Evolutionary conservation across 92 coral and sea anemone genomes (phyloP), one percentile per base, ranked within the genome.

Genomic region (Parazoanthus atlanticus): DNA sequence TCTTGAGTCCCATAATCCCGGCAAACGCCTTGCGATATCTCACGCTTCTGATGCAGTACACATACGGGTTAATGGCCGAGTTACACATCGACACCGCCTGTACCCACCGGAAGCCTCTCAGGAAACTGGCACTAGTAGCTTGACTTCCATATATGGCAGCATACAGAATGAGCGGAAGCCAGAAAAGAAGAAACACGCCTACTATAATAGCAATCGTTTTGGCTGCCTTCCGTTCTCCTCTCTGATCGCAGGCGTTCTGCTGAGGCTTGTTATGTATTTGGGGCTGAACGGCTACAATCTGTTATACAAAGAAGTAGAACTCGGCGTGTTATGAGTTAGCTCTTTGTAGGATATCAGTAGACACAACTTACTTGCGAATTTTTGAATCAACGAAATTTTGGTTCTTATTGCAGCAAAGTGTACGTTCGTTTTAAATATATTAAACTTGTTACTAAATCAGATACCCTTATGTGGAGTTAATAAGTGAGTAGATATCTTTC

Each of bases 201-300:
- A 61, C 69, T 61, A 61, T 61, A 16, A 73, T 32, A 73, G 77
- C 77, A 32, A 73, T 73, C 40, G 77, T 73, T 73, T 73, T 73
- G 40, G 77, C 69, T 61, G 77, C 77, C 77, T 73, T 73, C 10
- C 26, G 69, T 6, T 61, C 69, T 61, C 69, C 69, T 61, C 69
- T 61, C 69, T 61, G 69, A 61, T 61, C 69, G 28, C 26, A 28
- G 69, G 69, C 69, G 7, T 23, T 25, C 69, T 61, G 69, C 5
- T 23, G 69, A 61, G 26, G 69, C 17, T 61, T 61, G 69, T 61
- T 61, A 12, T 52, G 58, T 15, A 2, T 16, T 19, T 52, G 58
- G 58, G 58, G 58, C 21, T 52, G 58, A 52, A 52, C 19, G 17
- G 58, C 58, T 16, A 52, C 58, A 13, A 52, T 52, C 58, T 52